Conservation (phyloP, 2,888 invertebrate genomes). For the Cataglyphis cursor region DNA sequence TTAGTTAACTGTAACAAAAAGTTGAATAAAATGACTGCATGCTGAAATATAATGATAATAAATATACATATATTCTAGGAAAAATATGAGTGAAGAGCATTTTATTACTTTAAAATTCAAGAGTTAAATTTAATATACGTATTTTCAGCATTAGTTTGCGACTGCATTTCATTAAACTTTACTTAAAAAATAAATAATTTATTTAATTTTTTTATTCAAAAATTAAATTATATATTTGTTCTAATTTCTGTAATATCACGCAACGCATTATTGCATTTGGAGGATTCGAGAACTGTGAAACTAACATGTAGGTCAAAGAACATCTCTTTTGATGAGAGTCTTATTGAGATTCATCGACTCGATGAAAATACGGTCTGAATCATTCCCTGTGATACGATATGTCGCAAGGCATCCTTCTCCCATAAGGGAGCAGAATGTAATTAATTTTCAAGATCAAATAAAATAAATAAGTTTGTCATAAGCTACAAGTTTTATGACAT, state of each 20-base stretch:
- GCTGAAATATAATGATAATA: neutral
- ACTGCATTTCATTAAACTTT: neutral
- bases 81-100: neutral
- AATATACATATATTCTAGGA: neutral
- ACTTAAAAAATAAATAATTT: neutral
- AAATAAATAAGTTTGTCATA: conserved; percentile 12
- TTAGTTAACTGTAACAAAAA: neutral
- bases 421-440: conserved; percentile 58
- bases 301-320: conserved; percentile 53
- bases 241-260: neutral
- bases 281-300: neutral
- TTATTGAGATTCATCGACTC: conserved; percentile 57
- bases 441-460: conserved; percentile 67
- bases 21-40: neutral
- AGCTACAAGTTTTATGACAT: conserved; percentile 10
- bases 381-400: neutral
- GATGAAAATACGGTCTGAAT: conserved; percentile 58
- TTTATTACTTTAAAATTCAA: neutral
- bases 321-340: conserved; percentile 50
- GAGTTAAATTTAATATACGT: neutral
- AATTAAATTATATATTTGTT: neutral
- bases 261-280: neutral
- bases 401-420: conserved; percentile 53
- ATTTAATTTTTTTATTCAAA: neutral
- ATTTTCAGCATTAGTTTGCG: neutral